phyloP scores from a whole-genome alignment of 2,888 invertebrate species.

The Ochlodes sylvanus region DNA sequence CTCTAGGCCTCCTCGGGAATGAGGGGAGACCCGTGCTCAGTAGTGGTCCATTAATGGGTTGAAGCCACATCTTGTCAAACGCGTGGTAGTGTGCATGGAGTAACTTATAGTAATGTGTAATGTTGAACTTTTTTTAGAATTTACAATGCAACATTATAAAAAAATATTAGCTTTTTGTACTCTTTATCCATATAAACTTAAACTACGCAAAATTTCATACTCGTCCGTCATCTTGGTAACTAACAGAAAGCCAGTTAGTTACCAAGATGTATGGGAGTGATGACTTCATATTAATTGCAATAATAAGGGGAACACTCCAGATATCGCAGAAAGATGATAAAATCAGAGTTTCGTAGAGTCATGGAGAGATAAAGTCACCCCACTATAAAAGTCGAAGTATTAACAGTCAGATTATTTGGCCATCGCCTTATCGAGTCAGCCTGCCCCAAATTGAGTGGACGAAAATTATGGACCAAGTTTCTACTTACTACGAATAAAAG shows the following conservation, averaged over 20 bases:
- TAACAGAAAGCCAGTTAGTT: neutral
- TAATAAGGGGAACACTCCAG: slow-evolving; percentile 48
- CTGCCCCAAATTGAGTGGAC: slow-evolving; percentile 77
- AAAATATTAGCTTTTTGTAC: no score
- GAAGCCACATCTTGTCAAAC: no score
- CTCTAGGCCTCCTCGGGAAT: no score
- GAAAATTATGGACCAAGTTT: slow-evolving; percentile 81
- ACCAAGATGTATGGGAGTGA: neutral
- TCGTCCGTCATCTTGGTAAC: no score
- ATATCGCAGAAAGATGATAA: slow-evolving; percentile 58
- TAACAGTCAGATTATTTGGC: slow-evolving; percentile 71
- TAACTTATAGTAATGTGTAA: no score
- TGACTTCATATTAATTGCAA: slow-evolving; percentile 52
- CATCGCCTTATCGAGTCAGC: slow-evolving; percentile 73
- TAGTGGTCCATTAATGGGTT: no score
- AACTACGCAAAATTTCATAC: no score
- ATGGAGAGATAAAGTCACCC: slow-evolving; percentile 69
- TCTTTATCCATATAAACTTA: no score
- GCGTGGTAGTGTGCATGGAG: no score
- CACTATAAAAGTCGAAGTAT: slow-evolving; percentile 72
- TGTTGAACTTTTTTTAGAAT: no score
- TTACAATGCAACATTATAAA: no score
- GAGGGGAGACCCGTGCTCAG: no score
- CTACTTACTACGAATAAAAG: slow-evolving; percentile 71
- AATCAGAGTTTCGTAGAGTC: slow-evolving; percentile 69